These are phyloP conservation scores for Sarcophilus harrisii DNA, from an alignment of 2,797 vertebrate species.

Conservation along the genomic window DNA sequence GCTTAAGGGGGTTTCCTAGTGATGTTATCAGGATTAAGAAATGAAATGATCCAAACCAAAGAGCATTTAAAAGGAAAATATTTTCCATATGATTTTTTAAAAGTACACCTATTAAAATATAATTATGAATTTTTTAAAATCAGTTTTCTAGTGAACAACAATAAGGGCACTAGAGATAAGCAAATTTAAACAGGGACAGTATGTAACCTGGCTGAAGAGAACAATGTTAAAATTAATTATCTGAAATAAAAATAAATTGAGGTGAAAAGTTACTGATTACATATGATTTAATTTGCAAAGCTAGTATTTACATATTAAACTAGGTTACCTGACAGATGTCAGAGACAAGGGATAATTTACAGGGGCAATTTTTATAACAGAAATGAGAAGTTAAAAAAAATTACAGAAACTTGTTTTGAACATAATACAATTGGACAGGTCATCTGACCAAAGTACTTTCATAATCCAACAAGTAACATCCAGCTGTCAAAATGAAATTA, in stretches of 20 bases:
- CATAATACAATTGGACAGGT: background rate
- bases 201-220: background rate
- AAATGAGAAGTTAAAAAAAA: background rate
- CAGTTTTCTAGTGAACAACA: background rate
- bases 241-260: background rate
- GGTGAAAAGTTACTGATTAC: background rate
- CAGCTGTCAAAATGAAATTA: background rate
- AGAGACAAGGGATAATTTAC: background rate
- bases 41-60: background rate
- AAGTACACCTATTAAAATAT: background rate
- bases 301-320: background rate
- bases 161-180: background rate
- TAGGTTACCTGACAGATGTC: background rate
- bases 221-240: background rate
- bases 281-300: background rate
- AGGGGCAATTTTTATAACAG: background rate
- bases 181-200: background rate
- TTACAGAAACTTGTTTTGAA: background rate
- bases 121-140: background rate
- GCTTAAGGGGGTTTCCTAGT: background rate
- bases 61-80: background rate
- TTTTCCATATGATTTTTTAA: background rate
- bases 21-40: background rate
- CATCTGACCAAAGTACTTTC: background rate
- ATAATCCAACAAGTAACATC: background rate